A percentile compares a stretch with the other conserved stretches of the same genome.
phyloP scores from a whole-genome alignment of 2,888 invertebrate genomes.

The Noctua fimbriata region DNA sequence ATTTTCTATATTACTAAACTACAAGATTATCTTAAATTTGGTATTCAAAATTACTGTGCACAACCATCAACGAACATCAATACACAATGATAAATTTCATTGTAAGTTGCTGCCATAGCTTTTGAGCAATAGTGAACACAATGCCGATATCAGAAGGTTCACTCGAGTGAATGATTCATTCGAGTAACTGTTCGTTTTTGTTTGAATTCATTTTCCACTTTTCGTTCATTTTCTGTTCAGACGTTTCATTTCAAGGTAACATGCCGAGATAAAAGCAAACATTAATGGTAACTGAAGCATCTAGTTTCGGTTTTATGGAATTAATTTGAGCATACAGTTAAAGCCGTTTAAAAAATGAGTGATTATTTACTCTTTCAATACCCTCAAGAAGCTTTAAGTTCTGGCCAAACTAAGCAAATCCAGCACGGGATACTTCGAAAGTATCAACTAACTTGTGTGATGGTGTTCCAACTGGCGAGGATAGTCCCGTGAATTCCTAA shows the following conservation, averaged over 20 bases:
- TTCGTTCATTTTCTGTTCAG: neutral
- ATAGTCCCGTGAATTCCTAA: neutral
- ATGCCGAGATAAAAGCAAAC: neutral
- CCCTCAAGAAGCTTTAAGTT: neutral
- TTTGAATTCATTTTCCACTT: neutral
- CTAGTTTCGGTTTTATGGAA: neutral
- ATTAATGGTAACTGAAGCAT: neutral
- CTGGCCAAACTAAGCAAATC: neutral
- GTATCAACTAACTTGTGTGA: neutral
- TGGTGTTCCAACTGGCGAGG: neutral
- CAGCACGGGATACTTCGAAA: neutral
- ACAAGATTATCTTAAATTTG: neutral
- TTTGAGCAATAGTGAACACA: constrained; percentile 14
- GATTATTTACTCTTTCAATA: neutral
- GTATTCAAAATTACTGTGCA: neutral
- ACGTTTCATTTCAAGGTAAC: neutral
- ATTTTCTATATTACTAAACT: neutral
- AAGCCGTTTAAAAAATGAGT: neutral
- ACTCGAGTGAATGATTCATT: neutral
- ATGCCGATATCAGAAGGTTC: neutral
- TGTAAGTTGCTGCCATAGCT: neutral
- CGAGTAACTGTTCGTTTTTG: neutral
- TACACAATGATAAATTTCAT: neutral
- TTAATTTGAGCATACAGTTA: neutral
- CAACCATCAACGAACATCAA: neutral